Evolutionary conservation across 1,140 invertebrate genomes (phyloP).

Genomic region (Drosophila elegans): DNA sequence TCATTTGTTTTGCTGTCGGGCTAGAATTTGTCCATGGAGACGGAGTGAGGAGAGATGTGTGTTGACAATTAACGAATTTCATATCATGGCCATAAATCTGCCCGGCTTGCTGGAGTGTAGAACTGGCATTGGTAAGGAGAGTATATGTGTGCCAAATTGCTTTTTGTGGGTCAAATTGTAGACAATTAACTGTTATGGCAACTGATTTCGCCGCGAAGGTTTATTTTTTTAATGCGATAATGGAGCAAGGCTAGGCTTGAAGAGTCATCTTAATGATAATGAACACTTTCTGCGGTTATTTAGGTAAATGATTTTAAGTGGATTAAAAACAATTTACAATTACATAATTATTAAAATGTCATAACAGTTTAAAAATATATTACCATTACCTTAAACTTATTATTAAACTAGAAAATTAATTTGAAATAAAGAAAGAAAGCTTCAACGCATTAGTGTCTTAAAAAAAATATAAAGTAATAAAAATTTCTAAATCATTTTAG

Average conservation of each 20-base stretch:
- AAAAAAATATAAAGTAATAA: too few relatives aligned
- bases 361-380: too few relatives aligned
- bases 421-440: too few relatives aligned
- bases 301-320: not conserved
- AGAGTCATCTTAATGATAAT: constrained; percentile 22
- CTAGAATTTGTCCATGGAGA: constrained; percentile 37
- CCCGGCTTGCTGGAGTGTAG: constrained; percentile 31
- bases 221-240: constrained; percentile 40
- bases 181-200: constrained; percentile 57
- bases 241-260: constrained; percentile 33
- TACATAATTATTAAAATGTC: too few relatives aligned
- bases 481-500: too few relatives aligned
- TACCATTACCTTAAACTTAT: too few relatives aligned
- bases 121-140: constrained; percentile 24
- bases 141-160: constrained; percentile 44
- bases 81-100: constrained; percentile 69
- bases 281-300: constrained; percentile 12
- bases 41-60: constrained; percentile 25
- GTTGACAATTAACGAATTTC: constrained; percentile 71
- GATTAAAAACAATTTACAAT: not conserved
- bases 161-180: constrained; percentile 50
- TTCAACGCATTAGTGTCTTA: too few relatives aligned
- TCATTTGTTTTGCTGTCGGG: constrained; percentile 68
- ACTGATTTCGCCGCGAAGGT: constrained; percentile 38
- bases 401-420: too few relatives aligned